Evolutionary conservation across 2,888 invertebrate species (phyloP), one percentile per base, ranked within the genome.

Genomic region (Caenorhabditis doughertyi): DNA sequence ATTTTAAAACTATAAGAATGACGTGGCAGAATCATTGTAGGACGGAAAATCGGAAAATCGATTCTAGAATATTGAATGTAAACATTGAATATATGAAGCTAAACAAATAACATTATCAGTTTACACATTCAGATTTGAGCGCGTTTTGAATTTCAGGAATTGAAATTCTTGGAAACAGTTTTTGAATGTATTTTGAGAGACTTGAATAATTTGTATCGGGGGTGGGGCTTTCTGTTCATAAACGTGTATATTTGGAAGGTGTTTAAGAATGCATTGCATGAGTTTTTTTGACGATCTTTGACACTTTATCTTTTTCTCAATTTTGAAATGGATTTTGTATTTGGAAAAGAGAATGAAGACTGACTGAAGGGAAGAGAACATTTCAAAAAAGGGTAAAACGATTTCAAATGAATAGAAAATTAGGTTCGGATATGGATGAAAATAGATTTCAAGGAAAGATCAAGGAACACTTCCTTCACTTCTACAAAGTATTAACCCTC

Each of bases 181-280:
- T 9, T 35, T 35, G 7, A 35, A 32, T 35, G n/a, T 56, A 18
- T 3, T 47, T 47, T 18, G 4, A 18, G 42, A 27, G 60, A 60
- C 39, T 13, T 18, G 51, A 51, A 51, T 51, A 25, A 47, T 47
- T 47, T 47, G 39, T 39, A 39, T 47, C 29, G 55, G 32, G 32
- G 18, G 29, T 18, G 5, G 2, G 18, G 44, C 44, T 25, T 23
- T 62, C 4, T 4, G 27, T 27, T 35, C 23, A 60, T 42, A 44
- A 60, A 60, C 42, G 44, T 35, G 58, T 35, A 64, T 29, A 47
- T 39, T 32, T 39, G 27, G 27, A 62, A 44, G 21, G 18, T 47
- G 64, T 49, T 64, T 64, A 35, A 49, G 65, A 65, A 65, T 65
- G 65, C 65, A 65, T 65, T 51, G 65, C 32, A 65, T 32, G 64